Evolutionary conservation across 2,888 invertebrate genomes (phyloP), one percentile per base, ranked within the genome.

Genomic region (Parnassius apollo): DNA sequence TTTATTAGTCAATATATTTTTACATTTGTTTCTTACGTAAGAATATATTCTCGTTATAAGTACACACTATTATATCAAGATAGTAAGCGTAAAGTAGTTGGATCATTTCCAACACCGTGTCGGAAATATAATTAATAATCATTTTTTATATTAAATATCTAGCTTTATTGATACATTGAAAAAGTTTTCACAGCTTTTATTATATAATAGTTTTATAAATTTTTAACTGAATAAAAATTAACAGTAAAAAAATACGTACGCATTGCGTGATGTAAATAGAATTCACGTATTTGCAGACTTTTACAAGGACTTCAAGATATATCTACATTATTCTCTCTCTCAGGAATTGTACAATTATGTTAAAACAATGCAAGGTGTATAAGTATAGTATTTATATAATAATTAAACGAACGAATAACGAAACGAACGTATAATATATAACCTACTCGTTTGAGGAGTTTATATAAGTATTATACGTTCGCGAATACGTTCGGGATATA

Each of bases 61-160:
- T 18, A 82, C 45, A 63, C 18, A 56, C 85, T 89, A 87, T 81
- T 79, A 86, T 88, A 88, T 85, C 83, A 79, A 87, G 86, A 86
- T 91, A 91, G 86, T 91, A 91, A 91, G 91, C 91, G 91, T 91
- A 91, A 86, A 85, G 84, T 82, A 75, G 71, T 81, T 78, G 78
- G 76, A 83, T 81, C 82, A 74, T 79, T 81, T 74, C 84, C 77
- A 80, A 83, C 80, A 68, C 71, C 71, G 58, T 72, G 77, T 83
- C 75, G 77, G 82, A 81, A 81, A 73, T 69, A 73, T 72, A 73
- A 73, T 75, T 71, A 72, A 77, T 78, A 82, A 72, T 72, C 77
- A 74, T 75, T 66, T 35, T 35, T 1, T 4, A 68, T 68, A 68
- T 77, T 76, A 75, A 77, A 77, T 79, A 80, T 71, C 72, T 77